phyloP scores from a whole-genome alignment of 2,888 invertebrate species.

The Tipula helvola region DNA sequence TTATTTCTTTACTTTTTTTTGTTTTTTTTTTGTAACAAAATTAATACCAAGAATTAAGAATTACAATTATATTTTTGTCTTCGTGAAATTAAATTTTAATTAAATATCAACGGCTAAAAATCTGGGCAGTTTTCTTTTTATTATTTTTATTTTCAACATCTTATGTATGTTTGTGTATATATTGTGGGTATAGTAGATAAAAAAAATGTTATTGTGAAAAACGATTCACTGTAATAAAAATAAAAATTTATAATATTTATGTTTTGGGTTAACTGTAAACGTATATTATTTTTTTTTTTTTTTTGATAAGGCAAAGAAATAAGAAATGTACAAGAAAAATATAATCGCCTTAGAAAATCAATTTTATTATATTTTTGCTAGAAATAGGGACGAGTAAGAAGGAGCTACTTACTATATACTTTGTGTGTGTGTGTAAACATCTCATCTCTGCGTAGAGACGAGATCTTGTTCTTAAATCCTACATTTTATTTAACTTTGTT shows the following conservation, averaged over 20 bases:
- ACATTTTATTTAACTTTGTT: neutral
- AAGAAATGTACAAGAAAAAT: neutral
- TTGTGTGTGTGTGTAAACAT: neutral
- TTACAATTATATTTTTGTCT: slow-evolving; percentile 8
- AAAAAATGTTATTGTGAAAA: neutral
- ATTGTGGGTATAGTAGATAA: neutral
- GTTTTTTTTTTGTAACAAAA: neutral
- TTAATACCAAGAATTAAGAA: slow-evolving; percentile 7
- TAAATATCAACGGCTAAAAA: slow-evolving; percentile 9
- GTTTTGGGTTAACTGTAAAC: neutral
- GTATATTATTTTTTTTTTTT: neutral
- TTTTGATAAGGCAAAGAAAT: neutral
- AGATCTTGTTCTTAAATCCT: neutral
- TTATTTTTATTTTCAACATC: neutral
- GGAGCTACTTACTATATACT: neutral
- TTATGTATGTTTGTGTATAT: neutral
- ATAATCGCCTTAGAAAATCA: slow-evolving; percentile 11
- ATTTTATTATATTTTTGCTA: neutral
- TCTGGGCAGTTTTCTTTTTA: slow-evolving; percentile 4
- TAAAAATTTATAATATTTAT: slow-evolving; percentile 7
- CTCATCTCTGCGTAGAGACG: neutral
- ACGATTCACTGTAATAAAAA: neutral
- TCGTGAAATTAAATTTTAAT: slow-evolving; percentile 8
- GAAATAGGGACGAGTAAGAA: neutral
- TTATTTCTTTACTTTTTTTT: neutral